Percentiles rank a stretch among this genome's conserved stretches.
Conservation (phyloP, 92 coral and sea anemone genomes). For the Porites divaricata region DNA sequence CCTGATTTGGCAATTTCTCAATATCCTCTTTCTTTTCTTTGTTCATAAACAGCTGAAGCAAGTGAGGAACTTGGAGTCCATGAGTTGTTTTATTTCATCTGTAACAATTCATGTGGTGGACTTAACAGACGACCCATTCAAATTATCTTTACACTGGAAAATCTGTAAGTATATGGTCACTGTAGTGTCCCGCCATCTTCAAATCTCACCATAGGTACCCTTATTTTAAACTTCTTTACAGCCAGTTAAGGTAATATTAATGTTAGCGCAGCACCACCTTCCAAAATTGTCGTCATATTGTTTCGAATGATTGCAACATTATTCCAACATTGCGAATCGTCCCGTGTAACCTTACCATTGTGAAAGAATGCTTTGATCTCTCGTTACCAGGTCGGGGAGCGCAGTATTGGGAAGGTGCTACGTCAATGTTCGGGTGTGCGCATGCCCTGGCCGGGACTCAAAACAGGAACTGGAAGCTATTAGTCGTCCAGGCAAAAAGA, state of each 20-base stretch:
- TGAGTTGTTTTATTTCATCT: slow-evolving; percentile 90
- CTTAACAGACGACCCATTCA: slow-evolving; percentile 95
- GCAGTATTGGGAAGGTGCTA: slow-evolving; percentile 86
- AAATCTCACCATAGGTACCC: no score
- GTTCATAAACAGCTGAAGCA: slow-evolving; percentile 46
- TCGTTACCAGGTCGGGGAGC: slow-evolving; percentile 51
- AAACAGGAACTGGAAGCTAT: slow-evolving; percentile 90
- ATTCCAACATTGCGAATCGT: no score
- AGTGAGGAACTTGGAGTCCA: slow-evolving; percentile 82
- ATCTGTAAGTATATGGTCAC: slow-evolving; percentile 66
- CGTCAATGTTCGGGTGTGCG: slow-evolving; percentile 96
- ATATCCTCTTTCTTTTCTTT: not conserved
- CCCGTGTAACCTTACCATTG: not conserved
- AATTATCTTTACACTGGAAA: slow-evolving; percentile 87
- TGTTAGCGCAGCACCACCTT: no score
- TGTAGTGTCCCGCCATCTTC: not conserved
- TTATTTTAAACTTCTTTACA: no score
- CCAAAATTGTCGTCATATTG: no score
- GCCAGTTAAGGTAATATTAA: no score
- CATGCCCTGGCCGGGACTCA: slow-evolving; percentile 99
- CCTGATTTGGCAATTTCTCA: no score
- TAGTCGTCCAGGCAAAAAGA: slow-evolving; percentile 74
- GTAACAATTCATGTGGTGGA: slow-evolving; percentile 98
- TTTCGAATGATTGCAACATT: no score
- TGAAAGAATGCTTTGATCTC: not conserved